Evolutionary conservation across 2,888 invertebrate species (phyloP).

Genomic region (Diarsia brunnea): DNA sequence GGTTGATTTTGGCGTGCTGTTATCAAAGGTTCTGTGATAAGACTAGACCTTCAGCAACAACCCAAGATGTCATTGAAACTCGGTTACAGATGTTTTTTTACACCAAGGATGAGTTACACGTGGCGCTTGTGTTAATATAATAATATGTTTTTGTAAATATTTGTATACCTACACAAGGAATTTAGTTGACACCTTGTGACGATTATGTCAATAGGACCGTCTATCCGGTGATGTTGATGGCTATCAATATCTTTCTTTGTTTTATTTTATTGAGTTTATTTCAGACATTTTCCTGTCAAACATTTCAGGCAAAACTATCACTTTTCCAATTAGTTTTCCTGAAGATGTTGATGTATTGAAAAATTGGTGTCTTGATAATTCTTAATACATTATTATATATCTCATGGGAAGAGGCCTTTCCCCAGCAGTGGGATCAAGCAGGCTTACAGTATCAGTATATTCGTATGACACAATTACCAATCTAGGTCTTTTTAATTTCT

Average conservation of each 20-base stretch:
- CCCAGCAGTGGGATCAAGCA: too few relatives aligned
- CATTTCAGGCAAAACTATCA: neutral
- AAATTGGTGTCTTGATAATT: neutral
- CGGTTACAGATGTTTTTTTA: neutral
- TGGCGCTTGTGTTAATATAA: slow-evolving; percentile 10
- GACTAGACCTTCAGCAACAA: neutral
- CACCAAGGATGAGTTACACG: slow-evolving; percentile 1
- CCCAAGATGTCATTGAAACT: slow-evolving; percentile 5
- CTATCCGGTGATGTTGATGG: neutral
- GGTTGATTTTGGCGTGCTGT: neutral
- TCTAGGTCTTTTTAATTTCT: neutral
- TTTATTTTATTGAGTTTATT: neutral
- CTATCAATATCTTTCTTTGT: neutral
- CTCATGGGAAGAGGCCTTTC: too few relatives aligned
- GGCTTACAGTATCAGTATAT: too few relatives aligned
- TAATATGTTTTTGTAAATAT: slow-evolving; percentile 11
- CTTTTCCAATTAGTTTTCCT: too few relatives aligned
- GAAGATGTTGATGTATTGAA: too few relatives aligned
- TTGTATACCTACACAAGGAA: neutral
- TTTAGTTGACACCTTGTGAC: slow-evolving; percentile 21
- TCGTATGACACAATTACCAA: too few relatives aligned
- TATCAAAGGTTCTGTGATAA: neutral
- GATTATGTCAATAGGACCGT: slow-evolving; percentile 15
- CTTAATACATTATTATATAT: too few relatives aligned
- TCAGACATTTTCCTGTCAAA: neutral